Evolutionary conservation across 2,888 invertebrate genomes (phyloP), one percentile per base, ranked within the genome.

Genomic region (Pocota personata): DNA sequence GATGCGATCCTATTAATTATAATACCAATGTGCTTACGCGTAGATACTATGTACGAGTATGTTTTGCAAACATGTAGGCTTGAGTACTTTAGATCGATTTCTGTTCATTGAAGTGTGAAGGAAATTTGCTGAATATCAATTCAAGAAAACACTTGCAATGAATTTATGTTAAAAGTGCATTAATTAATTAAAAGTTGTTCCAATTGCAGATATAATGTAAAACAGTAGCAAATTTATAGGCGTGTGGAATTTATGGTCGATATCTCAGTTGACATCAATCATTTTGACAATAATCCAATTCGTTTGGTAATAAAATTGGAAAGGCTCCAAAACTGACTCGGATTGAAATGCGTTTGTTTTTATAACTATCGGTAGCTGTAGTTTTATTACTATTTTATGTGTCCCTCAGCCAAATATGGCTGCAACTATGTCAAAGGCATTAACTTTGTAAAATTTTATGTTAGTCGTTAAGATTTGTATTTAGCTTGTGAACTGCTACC

Each of bases 1-100:
- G 78, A 78, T 73, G 78, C 21, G 62, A 62, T 43, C 52, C 73
- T 55, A 73, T 83, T 83, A 73, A 83, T 78, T 78, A 52, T 46
- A 73, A 55, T 83, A 72, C 71, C 37, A 58, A 62, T 82, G n/a
- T n/a, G n/a, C 37, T 67, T 21, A 14, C 60, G 8, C n/a, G n/a
- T 5, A 16, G 6, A n/a, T 0, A 10, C 7, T n/a, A n/a, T n/a
- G n/a, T n/a, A n/a, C n/a, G n/a, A n/a, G n/a, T n/a, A n/a, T n/a
- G n/a, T n/a, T n/a, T n/a, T n/a, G n/a, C n/a, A n/a, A n/a, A n/a
- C n/a, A n/a, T n/a, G 67, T 40, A 40, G 6, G 43, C 35, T 64
- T 72, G 40, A 79, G 21, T 64, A 21, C 48, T 64, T 66, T 37
- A 21, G 30, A 40, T 57, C 30, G 19, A 35, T 27, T 57, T n/a